Percentiles rank a stretch among this genome's conserved stretches.
phyloP scores from a whole-genome alignment of 2,113 vertebrate species.

The Ginglymostoma cirratum region DNA sequence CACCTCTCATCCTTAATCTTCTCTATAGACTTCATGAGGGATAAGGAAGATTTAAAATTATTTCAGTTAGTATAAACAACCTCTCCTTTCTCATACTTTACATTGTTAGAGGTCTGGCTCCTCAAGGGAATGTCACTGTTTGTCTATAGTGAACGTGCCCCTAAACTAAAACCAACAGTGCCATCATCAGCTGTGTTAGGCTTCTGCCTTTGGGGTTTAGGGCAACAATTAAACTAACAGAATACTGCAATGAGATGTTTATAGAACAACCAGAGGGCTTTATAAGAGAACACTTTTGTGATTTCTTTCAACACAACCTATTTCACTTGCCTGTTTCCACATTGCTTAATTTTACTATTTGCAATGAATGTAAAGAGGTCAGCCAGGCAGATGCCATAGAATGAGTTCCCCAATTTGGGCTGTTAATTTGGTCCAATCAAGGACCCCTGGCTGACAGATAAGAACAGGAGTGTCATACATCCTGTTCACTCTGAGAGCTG shows the following conservation, averaged over 20 bases:
- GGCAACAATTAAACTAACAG: neutral
- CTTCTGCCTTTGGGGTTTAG: slow-evolving; percentile 23
- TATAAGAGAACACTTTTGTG: neutral
- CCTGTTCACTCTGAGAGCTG: no score
- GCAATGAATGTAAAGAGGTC: no score
- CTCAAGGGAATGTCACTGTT: neutral
- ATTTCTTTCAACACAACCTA: slow-evolving; percentile 21
- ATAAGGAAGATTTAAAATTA: slow-evolving; percentile 10
- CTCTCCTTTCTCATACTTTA: slow-evolving; percentile 1
- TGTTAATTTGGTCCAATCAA: no score
- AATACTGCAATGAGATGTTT: neutral
- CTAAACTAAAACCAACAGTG: slow-evolving; percentile 25
- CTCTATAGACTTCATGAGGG: neutral
- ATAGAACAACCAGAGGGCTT: neutral
- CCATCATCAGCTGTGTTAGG: slow-evolving; percentile 10
- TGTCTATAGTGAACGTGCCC: neutral
- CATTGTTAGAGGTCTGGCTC: neutral
- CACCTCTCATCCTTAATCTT: slow-evolving; percentile 10
- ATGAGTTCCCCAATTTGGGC: no score
- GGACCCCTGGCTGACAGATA: no score
- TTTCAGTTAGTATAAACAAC: neutral
- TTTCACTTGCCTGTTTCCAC: neutral
- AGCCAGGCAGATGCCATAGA: no score
- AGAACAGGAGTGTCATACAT: no score
- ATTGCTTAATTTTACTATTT: slow-evolving; percentile 6